Conservation (phyloP, 2,113 vertebrate species). For the Elaphurus davidianus region DNA sequence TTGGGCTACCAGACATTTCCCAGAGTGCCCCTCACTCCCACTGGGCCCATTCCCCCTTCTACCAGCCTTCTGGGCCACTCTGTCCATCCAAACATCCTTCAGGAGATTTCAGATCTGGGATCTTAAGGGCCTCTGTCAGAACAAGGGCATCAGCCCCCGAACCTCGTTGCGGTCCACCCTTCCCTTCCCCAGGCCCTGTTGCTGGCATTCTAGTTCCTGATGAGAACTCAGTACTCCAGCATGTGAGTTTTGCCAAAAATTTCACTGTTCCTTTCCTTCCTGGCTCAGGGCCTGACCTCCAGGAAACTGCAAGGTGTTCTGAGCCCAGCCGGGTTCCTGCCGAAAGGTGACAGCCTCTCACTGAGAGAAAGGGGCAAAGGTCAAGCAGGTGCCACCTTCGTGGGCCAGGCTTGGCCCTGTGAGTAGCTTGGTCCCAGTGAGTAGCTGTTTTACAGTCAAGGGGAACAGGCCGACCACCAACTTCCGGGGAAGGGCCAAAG, state of each 20-base stretch:
- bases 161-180: rapidly evolving
- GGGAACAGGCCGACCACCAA: not conserved
- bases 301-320: not conserved
- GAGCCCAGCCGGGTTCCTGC: not conserved
- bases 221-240: not conserved
- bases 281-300: not conserved
- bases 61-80: not conserved
- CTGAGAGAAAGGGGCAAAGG: not conserved
- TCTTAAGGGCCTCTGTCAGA: not conserved
- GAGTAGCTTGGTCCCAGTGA: too few relatives aligned
- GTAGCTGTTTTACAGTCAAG: not conserved
- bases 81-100: not conserved
- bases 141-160: not conserved
- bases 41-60: not conserved
- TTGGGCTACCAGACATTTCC: not conserved
- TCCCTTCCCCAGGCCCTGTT: not conserved
- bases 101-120: not conserved
- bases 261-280: not conserved
- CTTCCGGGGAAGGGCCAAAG: too few relatives aligned
- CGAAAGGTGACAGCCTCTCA: not conserved
- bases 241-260: rapidly evolving
- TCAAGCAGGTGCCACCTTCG: rapidly evolving
- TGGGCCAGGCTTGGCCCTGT: not conserved
- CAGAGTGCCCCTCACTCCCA: not conserved
- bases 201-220: not conserved